Evolutionary conservation across 2,113 vertebrate species (phyloP).

Genomic region (Rana temporaria): DNA sequence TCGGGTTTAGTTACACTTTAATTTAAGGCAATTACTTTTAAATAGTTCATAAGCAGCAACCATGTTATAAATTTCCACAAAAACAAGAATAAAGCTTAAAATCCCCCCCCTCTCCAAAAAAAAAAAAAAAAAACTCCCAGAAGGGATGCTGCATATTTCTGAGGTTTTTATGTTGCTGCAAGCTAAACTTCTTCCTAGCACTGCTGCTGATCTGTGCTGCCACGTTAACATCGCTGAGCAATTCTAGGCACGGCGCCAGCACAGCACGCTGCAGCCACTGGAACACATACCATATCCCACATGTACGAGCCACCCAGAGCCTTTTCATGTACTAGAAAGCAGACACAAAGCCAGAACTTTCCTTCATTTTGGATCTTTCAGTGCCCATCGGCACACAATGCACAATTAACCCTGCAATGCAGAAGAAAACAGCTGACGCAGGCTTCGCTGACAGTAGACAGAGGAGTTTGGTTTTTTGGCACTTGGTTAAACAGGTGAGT

Average conservation of each 20-base stretch:
- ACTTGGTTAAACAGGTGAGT: too few relatives aligned
- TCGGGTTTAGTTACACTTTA: too few relatives aligned
- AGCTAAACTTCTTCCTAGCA: constrained; percentile 6
- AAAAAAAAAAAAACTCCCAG: too few relatives aligned
- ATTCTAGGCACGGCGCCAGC: constrained; percentile 45
- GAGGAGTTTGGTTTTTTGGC: too few relatives aligned
- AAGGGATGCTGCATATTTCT: too few relatives aligned
- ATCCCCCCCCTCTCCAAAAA: too few relatives aligned
- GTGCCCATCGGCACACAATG: background rate
- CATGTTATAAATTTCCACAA: too few relatives aligned
- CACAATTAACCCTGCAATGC: background rate
- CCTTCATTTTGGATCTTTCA: too few relatives aligned
- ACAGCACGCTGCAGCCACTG: constrained; percentile 9
- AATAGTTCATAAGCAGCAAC: too few relatives aligned
- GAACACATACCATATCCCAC: background rate
- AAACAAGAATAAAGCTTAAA: too few relatives aligned
- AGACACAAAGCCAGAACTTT: background rate
- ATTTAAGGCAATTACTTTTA: too few relatives aligned
- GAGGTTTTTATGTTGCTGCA: background rate
- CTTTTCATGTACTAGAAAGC: background rate
- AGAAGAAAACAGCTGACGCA: background rate
- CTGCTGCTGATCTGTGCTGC: constrained; percentile 11
- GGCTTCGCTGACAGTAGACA: background rate
- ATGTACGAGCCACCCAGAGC: constrained; percentile 11
- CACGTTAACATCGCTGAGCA: constrained; percentile 49